These are phyloP conservation scores for Microcebus jonahi DNA, from an alignment of 2,113 vertebrate genomes.

Conservation along the genomic window DNA sequence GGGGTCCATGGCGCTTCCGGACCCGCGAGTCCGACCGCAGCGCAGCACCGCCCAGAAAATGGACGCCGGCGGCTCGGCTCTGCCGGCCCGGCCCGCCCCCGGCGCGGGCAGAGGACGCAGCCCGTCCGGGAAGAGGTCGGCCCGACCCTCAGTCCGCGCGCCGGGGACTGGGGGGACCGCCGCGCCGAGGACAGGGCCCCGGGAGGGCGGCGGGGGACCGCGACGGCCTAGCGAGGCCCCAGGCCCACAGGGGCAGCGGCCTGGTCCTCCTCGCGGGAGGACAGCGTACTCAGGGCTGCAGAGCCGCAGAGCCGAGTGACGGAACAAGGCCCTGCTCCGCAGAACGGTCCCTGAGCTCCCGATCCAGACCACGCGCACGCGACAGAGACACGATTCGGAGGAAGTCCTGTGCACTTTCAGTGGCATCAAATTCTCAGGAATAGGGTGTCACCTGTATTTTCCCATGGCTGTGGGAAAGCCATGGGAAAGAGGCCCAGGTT, in stretches of 20 bases:
- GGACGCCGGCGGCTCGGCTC: constrained; percentile 73
- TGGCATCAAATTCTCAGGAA: neutral
- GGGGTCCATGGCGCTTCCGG: constrained; percentile 79
- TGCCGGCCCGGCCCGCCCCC: constrained; percentile 67
- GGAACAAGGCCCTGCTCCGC: neutral
- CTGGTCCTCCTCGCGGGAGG: neutral
- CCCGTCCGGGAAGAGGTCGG: neutral
- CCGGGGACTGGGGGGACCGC: neutral
- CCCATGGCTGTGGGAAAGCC: neutral
- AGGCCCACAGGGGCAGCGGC: neutral
- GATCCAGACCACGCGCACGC: neutral
- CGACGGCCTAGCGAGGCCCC: neutral
- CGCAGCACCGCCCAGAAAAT: constrained; percentile 82
- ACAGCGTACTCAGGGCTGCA: neutral
- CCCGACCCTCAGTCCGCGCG: neutral
- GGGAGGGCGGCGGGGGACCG: neutral
- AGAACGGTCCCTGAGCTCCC: neutral
- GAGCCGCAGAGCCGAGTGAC: neutral
- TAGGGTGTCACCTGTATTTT: neutral
- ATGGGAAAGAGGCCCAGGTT: neutral
- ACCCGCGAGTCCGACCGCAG: constrained; percentile 65
- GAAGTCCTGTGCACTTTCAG: neutral
- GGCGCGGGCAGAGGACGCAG: constrained; percentile 30
- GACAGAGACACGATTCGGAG: neutral
- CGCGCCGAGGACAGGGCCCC: neutral